These are phyloP conservation scores for Megaustenia siamemsis DNA, from an alignment of 2,888 invertebrate species.

Conservation along the genomic window DNA sequence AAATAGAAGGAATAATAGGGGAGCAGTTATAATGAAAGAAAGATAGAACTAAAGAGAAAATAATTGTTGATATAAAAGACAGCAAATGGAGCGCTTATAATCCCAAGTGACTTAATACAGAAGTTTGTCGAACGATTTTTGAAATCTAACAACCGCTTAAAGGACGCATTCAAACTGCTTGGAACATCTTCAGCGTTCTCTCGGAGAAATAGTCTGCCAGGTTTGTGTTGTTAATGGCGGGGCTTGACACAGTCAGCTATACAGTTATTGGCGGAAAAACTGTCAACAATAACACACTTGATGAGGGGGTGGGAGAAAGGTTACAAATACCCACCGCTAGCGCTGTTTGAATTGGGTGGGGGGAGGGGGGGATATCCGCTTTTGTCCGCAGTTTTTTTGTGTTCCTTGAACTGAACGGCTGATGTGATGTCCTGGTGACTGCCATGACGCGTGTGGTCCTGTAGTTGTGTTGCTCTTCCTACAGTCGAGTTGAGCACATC, in stretches of 20 bases:
- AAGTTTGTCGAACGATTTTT: not conserved
- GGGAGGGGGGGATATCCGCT: not conserved
- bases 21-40: not conserved
- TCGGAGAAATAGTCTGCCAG: too few relatives aligned
- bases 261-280: not conserved
- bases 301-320: not conserved
- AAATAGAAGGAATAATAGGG: not conserved
- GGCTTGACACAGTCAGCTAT: too few relatives aligned
- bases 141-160: not conserved
- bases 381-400: not conserved
- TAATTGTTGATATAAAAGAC: slow-evolving; percentile 18
- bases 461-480: not conserved
- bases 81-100: slow-evolving; percentile 22
- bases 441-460: not conserved
- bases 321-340: not conserved
- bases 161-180: not conserved
- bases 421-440: too few relatives aligned
- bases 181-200: not conserved
- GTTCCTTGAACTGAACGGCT: too few relatives aligned
- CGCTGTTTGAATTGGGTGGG: not conserved
- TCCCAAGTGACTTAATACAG: not conserved
- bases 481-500: too few relatives aligned
- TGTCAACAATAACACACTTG: not conserved
- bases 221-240: too few relatives aligned
- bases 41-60: not conserved